phyloP scores from a whole-genome alignment of 2,797 vertebrate genomes.

The Scolopax rusticola region DNA sequence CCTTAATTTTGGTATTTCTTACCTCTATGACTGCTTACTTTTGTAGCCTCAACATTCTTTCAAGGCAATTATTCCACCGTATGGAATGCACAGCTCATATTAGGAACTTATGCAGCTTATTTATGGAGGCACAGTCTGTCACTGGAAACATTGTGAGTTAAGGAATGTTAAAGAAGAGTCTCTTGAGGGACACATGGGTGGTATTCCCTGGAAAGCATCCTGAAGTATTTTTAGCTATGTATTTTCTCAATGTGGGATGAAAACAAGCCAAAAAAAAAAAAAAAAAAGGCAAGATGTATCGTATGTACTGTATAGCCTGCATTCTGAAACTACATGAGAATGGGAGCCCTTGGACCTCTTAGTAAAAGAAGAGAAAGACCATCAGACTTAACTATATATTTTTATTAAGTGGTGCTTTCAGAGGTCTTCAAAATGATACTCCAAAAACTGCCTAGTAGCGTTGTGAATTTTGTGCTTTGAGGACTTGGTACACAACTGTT shows the following conservation, averaged over 20 bases:
- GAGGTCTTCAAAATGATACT: background rate
- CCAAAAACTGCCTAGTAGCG: background rate
- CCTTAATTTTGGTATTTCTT: conserved; percentile 42
- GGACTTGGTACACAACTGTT: background rate
- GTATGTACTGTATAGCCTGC: background rate
- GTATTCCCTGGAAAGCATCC: conserved; percentile 49
- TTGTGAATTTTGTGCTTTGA: background rate
- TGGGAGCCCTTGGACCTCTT: background rate
- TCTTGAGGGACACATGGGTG: conserved; percentile 30
- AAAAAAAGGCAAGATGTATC: background rate
- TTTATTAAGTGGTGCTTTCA: background rate
- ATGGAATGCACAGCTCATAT: background rate
- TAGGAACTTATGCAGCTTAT: conserved; percentile 1
- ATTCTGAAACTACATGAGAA: background rate
- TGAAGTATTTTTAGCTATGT: conserved; percentile 17
- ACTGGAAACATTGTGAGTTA: conserved; percentile 29
- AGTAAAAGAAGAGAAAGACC: background rate
- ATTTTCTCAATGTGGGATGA: conserved; percentile 27
- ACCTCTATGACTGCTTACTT: background rate
- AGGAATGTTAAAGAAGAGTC: conserved; percentile 40
- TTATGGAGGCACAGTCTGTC: conserved; percentile 54
- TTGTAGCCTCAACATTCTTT: conserved; percentile 25
- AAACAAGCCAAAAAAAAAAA: background rate
- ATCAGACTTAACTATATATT: background rate
- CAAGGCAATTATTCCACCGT: background rate